Percentiles rank a stretch among this genome's conserved stretches.
These are phyloP conservation scores for Caenorhabditis sp. DNA, from an alignment of 2,888 invertebrate genomes.

Conservation along the genomic window DNA sequence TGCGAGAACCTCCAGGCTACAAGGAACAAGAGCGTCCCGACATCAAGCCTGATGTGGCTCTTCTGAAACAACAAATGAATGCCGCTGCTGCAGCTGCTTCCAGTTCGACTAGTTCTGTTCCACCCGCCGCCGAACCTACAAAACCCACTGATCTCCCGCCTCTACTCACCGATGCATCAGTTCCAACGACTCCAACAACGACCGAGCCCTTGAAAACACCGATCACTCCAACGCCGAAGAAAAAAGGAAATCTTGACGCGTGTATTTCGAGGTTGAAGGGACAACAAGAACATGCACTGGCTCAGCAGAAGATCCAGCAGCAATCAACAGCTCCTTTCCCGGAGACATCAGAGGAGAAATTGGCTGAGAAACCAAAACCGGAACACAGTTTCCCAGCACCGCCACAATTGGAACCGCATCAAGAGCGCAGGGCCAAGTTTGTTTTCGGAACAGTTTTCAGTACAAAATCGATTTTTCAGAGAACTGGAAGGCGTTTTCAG, in stretches of 20 bases:
- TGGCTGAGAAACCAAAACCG: slow-evolving; percentile 18
- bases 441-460: neutral
- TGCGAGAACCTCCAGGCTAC: slow-evolving; percentile 40
- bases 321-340: slow-evolving; percentile 21
- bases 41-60: slow-evolving; percentile 32
- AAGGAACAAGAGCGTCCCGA: slow-evolving; percentile 28
- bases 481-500: slow-evolving; percentile 15
- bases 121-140: neutral
- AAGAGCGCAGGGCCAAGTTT: slow-evolving; percentile 37
- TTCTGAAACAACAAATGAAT: slow-evolving; percentile 29
- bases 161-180: neutral
- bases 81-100: neutral
- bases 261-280: slow-evolving; percentile 38
- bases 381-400: no score
- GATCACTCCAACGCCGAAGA: slow-evolving; percentile 27
- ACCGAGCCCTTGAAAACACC: slow-evolving; percentile 16
- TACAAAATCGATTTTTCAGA: no score
- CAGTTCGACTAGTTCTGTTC: neutral
- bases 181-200: neutral
- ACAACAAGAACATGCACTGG: slow-evolving; percentile 40
- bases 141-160: slow-evolving; percentile 1
- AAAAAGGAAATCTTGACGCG: slow-evolving; percentile 49
- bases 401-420: slow-evolving; percentile 27
- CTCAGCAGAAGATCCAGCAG: slow-evolving; percentile 34
- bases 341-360: neutral